Evolutionary conservation across 2,797 vertebrate genomes (phyloP), one percentile per base, ranked within the genome.

Genomic region (Siniperca scherzeri): DNA sequence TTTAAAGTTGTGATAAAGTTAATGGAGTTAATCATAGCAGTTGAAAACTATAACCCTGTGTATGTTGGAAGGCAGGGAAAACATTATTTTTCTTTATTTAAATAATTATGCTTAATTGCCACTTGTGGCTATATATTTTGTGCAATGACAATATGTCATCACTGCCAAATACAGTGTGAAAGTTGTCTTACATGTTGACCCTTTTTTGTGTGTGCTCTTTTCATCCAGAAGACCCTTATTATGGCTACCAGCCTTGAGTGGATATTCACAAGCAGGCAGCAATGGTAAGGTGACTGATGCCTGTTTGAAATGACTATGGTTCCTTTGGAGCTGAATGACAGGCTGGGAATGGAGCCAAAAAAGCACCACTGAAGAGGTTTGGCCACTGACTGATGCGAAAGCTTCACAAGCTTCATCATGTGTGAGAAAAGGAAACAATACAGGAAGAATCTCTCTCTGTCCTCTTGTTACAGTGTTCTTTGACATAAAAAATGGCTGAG

Each of bases 231-330:
- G 96, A 96, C 33, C 86, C 92, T 30, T 95, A 96, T 81, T 95
- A 94, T 44, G 94, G 90, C 86, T 96, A 96, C 79, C 86, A 94
- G 76, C 94, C 95, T 36, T 96, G 82, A 96, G 74, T 22, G 81
- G 66, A 74, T 46, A 53, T 30, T 30, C 44, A 64, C 46, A 78
- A 65, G 65, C 74, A 69, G 13, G 42, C 67, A 62, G 61, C 55
- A 19, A 40, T 44, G 55, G 60, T 57, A 42, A 73, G 60, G 66
- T 52, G 68, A 67, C 71, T 50, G 61, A 57, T 12, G 9, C 68
- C 71, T 55, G 70, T 55, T 65, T 78, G 79, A 84, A 82, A 80
- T 65, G 66, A 77, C 77, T 52, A 7, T 57, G 61, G 62, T 83
- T 90, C 75, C 72, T 67, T 68, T 78, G 75, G 78, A 87, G 75